These are phyloP conservation scores for Oncorhynchus kisutch DNA, from an alignment of 2,113 vertebrate genomes.

Conservation along the genomic window DNA sequence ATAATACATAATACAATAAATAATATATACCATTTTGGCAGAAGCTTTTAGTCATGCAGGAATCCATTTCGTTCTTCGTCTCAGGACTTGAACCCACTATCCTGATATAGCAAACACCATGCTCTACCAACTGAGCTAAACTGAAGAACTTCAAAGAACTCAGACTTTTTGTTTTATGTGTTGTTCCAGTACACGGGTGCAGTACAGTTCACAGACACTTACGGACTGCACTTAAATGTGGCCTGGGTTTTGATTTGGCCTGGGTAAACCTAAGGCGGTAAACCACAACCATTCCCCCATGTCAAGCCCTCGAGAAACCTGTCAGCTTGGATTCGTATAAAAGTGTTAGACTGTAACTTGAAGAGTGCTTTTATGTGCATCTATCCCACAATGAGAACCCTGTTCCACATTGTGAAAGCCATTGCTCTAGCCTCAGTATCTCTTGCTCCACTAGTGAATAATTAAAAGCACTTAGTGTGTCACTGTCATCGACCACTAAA, in stretches of 20 bases:
- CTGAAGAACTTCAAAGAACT: too few relatives aligned
- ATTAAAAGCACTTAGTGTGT: slow-evolving; percentile 72
- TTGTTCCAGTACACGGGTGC: too few relatives aligned
- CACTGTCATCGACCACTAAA: slow-evolving; percentile 56
- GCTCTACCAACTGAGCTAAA: too few relatives aligned
- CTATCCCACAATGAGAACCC: slow-evolving; percentile 56
- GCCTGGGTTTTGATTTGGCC: background rate
- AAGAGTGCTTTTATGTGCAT: slow-evolving; percentile 49
- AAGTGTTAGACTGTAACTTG: slow-evolving; percentile 59
- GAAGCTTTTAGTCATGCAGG: too few relatives aligned
- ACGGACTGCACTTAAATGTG: too few relatives aligned
- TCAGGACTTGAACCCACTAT: too few relatives aligned
- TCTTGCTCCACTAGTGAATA: slow-evolving; percentile 67
- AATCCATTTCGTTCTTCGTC: too few relatives aligned
- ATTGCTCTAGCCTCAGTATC: slow-evolving; percentile 29
- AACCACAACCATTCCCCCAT: slow-evolving; percentile 47
- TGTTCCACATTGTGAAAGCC: slow-evolving; percentile 52
- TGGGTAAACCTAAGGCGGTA: slow-evolving; percentile 39
- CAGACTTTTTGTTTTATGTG: too few relatives aligned
- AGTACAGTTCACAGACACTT: too few relatives aligned
- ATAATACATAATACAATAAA: too few relatives aligned
- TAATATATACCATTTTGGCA: too few relatives aligned
- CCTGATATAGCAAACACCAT: too few relatives aligned
- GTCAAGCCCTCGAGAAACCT: slow-evolving; percentile 51
- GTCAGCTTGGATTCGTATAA: slow-evolving; percentile 60